phyloP scores from a whole-genome alignment of 2,113 vertebrate genomes.

The Bungarus multicinctus region DNA sequence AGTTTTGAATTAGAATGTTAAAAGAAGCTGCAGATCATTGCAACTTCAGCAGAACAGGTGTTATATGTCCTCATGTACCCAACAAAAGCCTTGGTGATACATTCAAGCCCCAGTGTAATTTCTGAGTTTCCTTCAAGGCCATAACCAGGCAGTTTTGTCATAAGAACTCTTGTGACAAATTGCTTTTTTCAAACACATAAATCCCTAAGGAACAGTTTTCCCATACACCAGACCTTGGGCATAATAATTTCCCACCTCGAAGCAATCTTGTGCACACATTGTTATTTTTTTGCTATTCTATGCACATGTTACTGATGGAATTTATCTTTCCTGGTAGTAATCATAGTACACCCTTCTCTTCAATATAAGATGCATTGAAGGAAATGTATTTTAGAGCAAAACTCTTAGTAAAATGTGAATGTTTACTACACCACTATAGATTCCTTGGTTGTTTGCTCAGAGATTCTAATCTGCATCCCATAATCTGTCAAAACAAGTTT shows the following conservation, averaged over 20 bases:
- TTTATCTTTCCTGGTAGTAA: background rate
- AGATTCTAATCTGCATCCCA: conserved; percentile 1
- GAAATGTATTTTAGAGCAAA: background rate
- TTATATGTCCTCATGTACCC: background rate
- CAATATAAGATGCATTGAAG: background rate
- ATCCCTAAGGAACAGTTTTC: background rate
- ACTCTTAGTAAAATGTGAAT: background rate
- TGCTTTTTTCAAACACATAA: background rate
- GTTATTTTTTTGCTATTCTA: background rate
- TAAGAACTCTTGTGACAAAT: background rate
- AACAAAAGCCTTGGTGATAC: background rate
- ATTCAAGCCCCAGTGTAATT: background rate
- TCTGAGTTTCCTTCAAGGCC: background rate
- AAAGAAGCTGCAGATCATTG: background rate
- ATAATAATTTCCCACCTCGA: background rate
- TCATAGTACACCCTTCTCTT: background rate
- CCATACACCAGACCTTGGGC: background rate
- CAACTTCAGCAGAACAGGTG: background rate
- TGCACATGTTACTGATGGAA: background rate
- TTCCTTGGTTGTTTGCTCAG: background rate
- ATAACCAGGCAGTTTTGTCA: background rate
- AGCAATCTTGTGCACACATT: background rate
- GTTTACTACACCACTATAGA: background rate
- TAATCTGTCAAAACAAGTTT: conserved; percentile 4
- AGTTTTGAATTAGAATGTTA: background rate